A percentile compares a stretch with the other conserved stretches of the same genome.
Conservation (phyloP, 1,140 invertebrate species). For the Palaemon carinicauda region DNA sequence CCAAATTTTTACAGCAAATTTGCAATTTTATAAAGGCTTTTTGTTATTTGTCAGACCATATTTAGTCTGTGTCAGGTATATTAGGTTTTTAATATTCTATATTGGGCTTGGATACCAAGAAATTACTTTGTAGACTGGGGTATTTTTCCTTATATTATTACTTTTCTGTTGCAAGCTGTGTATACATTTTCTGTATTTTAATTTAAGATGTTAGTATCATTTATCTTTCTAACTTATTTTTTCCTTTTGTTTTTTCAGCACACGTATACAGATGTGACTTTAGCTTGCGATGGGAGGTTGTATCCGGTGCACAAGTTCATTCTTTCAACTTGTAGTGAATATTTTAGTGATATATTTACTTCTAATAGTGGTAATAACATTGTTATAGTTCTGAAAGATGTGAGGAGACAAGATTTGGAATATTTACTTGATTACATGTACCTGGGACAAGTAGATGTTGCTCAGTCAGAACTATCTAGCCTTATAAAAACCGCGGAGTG, state of each 20-base stretch:
- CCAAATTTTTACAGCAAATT: too few relatives aligned
- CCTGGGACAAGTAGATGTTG: conserved; percentile 49
- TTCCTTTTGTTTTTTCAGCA: conserved; percentile 24
- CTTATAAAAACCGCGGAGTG: conserved; percentile 55
- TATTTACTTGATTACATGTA: conserved; percentile 54
- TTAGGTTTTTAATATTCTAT: too few relatives aligned
- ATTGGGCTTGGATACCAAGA: too few relatives aligned
- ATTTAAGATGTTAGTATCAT: too few relatives aligned
- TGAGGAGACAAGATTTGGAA: conserved; percentile 44
- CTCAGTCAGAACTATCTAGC: conserved; percentile 47
- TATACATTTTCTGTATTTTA: too few relatives aligned
- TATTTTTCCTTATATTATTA: too few relatives aligned
- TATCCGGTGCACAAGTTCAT: conserved; percentile 52
- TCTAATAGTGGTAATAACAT: conserved; percentile 34
- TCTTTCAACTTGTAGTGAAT: conserved; percentile 49
- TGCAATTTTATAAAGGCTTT: too few relatives aligned
- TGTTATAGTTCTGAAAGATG: conserved; percentile 51
- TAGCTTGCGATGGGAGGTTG: conserved; percentile 44
- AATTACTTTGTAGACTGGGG: too few relatives aligned
- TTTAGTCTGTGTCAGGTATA: too few relatives aligned
- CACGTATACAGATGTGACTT: conserved; percentile 47
- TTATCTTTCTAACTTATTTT: not conserved
- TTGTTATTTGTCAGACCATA: too few relatives aligned
- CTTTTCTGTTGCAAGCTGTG: too few relatives aligned
- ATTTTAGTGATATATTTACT: conserved; percentile 49